Conservation (phyloP, 2,888 invertebrate genomes). For the Amphipoea oculea region DNA sequence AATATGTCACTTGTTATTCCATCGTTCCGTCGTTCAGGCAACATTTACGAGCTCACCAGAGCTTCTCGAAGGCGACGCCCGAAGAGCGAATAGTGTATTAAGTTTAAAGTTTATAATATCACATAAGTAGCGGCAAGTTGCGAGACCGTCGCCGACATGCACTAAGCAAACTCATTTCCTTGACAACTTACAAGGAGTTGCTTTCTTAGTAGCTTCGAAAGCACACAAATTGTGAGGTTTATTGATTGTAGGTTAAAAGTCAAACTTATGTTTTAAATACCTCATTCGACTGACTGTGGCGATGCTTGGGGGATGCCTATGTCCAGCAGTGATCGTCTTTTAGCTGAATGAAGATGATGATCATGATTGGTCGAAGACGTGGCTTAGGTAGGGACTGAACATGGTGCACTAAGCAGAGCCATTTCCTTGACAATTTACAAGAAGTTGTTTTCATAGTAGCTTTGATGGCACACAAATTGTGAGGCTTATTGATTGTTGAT, state of each 20-base stretch:
- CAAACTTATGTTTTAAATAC: background rate
- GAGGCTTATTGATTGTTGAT: background rate
- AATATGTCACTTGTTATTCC: slow-evolving; percentile 17
- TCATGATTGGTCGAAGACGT: background rate
- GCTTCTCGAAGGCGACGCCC: slow-evolving; percentile 25
- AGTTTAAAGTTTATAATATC: slow-evolving; percentile 60
- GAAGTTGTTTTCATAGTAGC: slow-evolving; percentile 21
- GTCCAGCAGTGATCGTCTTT: background rate
- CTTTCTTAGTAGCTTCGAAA: slow-evolving; percentile 14
- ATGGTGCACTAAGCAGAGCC: slow-evolving; percentile 43
- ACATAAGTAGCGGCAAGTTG: slow-evolving; percentile 52
- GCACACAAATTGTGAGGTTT: background rate
- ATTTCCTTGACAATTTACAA: slow-evolving; percentile 28
- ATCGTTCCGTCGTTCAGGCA: slow-evolving; percentile 22
- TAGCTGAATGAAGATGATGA: background rate
- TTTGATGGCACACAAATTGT: slow-evolving; percentile 10
- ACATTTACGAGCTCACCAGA: slow-evolving; percentile 44
- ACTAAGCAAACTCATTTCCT: slow-evolving; percentile 49
- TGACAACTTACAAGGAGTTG: slow-evolving; percentile 38
- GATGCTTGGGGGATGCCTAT: background rate
- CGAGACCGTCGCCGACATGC: slow-evolving; percentile 39
- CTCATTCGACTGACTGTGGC: background rate
- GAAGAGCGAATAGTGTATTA: slow-evolving; percentile 49
- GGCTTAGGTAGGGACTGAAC: background rate
- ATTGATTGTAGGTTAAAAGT: background rate